Conservation (phyloP, 2,113 vertebrate species). For the Dryoscopus gambensis region DNA sequence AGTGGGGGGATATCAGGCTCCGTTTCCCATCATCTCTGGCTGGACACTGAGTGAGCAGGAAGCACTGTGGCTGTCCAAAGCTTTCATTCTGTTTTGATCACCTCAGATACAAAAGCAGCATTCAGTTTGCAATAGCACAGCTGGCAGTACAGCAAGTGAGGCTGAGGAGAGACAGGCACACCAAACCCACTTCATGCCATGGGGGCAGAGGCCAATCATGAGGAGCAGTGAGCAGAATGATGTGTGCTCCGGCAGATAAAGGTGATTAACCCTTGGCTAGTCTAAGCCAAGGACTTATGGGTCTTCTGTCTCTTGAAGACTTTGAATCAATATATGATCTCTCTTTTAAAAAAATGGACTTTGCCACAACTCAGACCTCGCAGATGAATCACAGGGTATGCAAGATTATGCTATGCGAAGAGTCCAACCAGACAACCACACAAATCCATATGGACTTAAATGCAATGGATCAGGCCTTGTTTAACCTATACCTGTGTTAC, state of each 20-base stretch:
- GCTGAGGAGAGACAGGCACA: not conserved
- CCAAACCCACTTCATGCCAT: not conserved
- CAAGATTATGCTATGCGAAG: not conserved
- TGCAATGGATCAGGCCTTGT: not conserved
- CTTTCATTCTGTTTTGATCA: not conserved
- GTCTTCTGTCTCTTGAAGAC: not conserved
- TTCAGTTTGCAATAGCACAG: not conserved
- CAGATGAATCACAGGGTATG: not conserved
- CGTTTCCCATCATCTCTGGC: not conserved
- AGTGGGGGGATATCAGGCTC: not conserved
- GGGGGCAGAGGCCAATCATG: not conserved
- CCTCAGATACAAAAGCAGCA: not conserved
- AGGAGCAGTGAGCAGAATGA: not conserved
- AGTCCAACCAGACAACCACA: not conserved
- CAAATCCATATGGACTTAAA: not conserved
- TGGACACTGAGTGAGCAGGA: not conserved
- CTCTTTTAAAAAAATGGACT: not conserved
- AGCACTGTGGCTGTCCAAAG: not conserved
- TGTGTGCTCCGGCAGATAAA: not conserved
- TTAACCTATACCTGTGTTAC: not conserved
- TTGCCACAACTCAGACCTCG: not conserved
- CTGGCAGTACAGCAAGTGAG: not conserved
- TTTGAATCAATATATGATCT: not conserved
- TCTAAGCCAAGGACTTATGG: not conserved
- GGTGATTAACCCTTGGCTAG: not conserved